phyloP scores from a whole-genome alignment of 2,888 invertebrate genomes.

The Listrodromus nycthemerus region DNA sequence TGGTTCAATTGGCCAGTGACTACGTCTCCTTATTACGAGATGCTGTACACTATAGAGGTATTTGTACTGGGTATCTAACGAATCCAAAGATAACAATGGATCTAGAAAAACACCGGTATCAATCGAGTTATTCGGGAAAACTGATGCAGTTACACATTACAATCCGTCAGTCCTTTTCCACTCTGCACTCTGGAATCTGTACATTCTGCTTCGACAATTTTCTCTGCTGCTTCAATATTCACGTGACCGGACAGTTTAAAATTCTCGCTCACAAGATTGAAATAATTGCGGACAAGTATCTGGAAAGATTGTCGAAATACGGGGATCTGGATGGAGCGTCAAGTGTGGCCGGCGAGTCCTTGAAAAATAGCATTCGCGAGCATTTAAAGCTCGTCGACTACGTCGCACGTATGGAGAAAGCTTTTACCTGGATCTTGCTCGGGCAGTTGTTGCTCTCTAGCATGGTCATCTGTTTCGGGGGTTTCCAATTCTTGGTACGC shows the following conservation, averaged over 20 bases:
- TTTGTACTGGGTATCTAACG: neutral
- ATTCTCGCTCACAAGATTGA: slow-evolving; percentile 69
- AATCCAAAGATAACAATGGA: no score
- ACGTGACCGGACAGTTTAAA: slow-evolving; percentile 71
- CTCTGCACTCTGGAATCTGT: slow-evolving; percentile 71
- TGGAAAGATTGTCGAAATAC: slow-evolving; percentile 12
- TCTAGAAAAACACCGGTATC: neutral
- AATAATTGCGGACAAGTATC: slow-evolving; percentile 45
- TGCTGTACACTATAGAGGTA: slow-evolving; percentile 68
- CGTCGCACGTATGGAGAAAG: slow-evolving; percentile 66
- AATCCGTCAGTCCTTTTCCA: slow-evolving; percentile 68
- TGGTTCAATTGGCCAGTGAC: slow-evolving; percentile 69
- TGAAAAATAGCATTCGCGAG: slow-evolving; percentile 66
- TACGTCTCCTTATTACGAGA: slow-evolving; percentile 71
- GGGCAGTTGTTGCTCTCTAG: slow-evolving; percentile 72
- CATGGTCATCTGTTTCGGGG: slow-evolving; percentile 70
- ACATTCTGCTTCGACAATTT: slow-evolving; percentile 74
- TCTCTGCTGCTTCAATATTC: slow-evolving; percentile 71
- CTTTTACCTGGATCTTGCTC: slow-evolving; percentile 68
- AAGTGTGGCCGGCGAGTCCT: slow-evolving; percentile 41
- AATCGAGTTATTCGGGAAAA: neutral
- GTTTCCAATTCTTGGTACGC: slow-evolving; percentile 71
- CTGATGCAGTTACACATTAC: slow-evolving; percentile 13
- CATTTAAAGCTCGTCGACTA: slow-evolving; percentile 68
- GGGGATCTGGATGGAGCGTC: slow-evolving; percentile 15